Conservation (phyloP, 2,113 vertebrate species). For the Atherinomorus stipes region DNA sequence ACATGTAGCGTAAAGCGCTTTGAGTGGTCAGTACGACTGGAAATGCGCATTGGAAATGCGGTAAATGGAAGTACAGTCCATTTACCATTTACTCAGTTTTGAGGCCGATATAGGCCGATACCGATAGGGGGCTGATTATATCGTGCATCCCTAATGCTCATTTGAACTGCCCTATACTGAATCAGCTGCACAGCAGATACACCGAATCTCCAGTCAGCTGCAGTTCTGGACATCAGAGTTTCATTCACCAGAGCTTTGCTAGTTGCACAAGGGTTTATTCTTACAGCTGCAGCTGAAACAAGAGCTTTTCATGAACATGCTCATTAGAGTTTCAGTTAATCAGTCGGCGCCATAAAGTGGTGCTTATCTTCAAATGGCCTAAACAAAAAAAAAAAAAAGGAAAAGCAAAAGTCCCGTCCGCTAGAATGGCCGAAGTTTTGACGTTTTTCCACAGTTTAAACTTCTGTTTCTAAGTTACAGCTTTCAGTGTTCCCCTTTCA, state of each 20-base stretch:
- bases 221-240: conserved; percentile 29
- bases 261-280: conserved; percentile 31
- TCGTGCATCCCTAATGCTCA: too few species aligned
- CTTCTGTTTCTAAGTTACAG: conserved; percentile 3
- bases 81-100: too few species aligned
- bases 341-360: conserved; percentile 37
- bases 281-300: conserved; percentile 52
- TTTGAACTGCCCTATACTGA: neutral
- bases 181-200: conserved; percentile 6
- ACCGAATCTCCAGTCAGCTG: conserved; percentile 35
- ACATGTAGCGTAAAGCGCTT: too few species aligned
- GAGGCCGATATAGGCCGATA: too few species aligned
- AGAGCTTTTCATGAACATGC: conserved; percentile 48
- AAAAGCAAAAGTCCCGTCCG: conserved; percentile 32
- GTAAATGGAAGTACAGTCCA: too few species aligned
- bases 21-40: too few species aligned
- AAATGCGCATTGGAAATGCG: too few species aligned
- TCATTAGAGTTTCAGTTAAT: conserved; percentile 53
- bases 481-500: neutral
- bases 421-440: conserved; percentile 24
- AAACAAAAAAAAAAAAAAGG: conserved; percentile 49
- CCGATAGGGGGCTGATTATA: too few species aligned
- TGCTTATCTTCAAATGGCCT: conserved; percentile 48
- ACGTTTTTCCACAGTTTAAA: conserved; percentile 14
- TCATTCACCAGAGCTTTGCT: conserved; percentile 38